Base-by-base conservation (phyloP, 2,113 vertebrate genomes). In the Hucho hucho region DNA sequence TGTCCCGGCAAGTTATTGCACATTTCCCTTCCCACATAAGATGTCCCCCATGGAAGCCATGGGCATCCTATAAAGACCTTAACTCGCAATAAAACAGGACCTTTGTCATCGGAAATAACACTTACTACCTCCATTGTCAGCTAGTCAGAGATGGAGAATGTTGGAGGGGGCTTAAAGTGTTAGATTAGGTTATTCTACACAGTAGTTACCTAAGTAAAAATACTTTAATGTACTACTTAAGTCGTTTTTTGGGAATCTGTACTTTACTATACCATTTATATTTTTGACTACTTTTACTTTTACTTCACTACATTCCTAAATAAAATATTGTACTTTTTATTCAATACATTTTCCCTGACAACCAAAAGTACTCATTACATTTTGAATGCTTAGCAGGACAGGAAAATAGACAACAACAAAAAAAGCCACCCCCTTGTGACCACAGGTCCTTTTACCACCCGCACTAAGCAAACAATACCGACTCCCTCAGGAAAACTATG, bases 101-200 rank as follows among this genome's bases (percentile, higher is more conserved):
- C 84, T 88, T 85, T 56, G 16, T 64, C 65, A 64, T 70, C 68
- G 81, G 86, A 84, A 88, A 89, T 85, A 75, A 74, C 29, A 71
- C 25, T 59, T 7, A 73, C 25, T 43, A 58, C 47, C 29, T 29
- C n/a, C 37, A 22, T 58, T 78, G 63, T 65, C 47, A 73, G 24
- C 16, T 24, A 74, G 26, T n/a, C 18, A 53, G 66, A 6, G 58
- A 58, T 53, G 25, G 43, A 66, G 59, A 28, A 65, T 58, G 22
- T 58, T 63, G 20, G 20, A 26, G n/a, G 46, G 47, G 3, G 20
- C 56, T 13, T 29, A 16, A 13, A 29, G 6, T 28, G 13, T 29
- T 72, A 18, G 9, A 43, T 59, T 20, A 18, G 22, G 25, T 22
- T 69, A 53, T 58, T 63, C 13, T 3, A 28, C 28, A 37, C 32